A percentile compares a stretch with the other conserved stretches of the same genome.
phyloP scores from a whole-genome alignment of 2,113 vertebrate species.

The Amphiprion percula region DNA sequence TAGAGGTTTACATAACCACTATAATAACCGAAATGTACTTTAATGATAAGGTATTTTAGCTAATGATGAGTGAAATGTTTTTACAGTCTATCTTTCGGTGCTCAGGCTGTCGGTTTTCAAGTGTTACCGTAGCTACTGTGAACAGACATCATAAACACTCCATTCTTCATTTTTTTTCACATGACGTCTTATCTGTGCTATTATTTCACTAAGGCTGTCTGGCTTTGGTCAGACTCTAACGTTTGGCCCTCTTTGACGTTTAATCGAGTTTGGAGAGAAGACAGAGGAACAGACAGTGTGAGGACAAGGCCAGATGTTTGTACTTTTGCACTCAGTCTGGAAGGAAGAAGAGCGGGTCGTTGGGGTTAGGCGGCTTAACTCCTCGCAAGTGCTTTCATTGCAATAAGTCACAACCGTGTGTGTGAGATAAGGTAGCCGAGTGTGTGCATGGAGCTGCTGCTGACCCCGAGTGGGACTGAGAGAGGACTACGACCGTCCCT shows the following conservation, averaged over 20 bases:
- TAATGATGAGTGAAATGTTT: neutral
- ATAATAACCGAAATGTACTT: neutral
- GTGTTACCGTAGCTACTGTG: neutral
- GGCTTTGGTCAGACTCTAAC: slow-evolving; percentile 42
- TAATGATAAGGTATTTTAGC: neutral
- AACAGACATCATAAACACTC: neutral
- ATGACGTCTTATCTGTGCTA: slow-evolving; percentile 22
- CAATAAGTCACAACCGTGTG: slow-evolving; percentile 45
- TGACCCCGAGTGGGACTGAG: slow-evolving; percentile 10
- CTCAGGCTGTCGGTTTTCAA: neutral
- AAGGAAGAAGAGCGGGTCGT: slow-evolving; percentile 27
- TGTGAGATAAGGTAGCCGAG: slow-evolving; percentile 37
- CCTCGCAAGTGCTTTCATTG: slow-evolving; percentile 42
- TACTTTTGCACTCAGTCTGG: slow-evolving; percentile 5
- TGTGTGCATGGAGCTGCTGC: slow-evolving; percentile 23
- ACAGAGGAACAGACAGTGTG: slow-evolving; percentile 7
- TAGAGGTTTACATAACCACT: slow-evolving; percentile 6
- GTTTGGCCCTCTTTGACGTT: slow-evolving; percentile 18
- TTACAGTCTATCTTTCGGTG: neutral
- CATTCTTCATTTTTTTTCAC: slow-evolving; percentile 20
- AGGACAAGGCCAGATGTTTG: slow-evolving; percentile 29
- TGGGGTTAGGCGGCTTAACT: slow-evolving; percentile 44
- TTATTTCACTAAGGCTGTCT: slow-evolving; percentile 23
- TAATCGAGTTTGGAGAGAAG: slow-evolving; percentile 26
- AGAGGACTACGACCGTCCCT: neutral